A percentile compares a stretch with the other conserved stretches of the same genome.
These are phyloP conservation scores for Odontesthes bonariensis DNA, from an alignment of 2,113 vertebrate species.

Conservation along the genomic window DNA sequence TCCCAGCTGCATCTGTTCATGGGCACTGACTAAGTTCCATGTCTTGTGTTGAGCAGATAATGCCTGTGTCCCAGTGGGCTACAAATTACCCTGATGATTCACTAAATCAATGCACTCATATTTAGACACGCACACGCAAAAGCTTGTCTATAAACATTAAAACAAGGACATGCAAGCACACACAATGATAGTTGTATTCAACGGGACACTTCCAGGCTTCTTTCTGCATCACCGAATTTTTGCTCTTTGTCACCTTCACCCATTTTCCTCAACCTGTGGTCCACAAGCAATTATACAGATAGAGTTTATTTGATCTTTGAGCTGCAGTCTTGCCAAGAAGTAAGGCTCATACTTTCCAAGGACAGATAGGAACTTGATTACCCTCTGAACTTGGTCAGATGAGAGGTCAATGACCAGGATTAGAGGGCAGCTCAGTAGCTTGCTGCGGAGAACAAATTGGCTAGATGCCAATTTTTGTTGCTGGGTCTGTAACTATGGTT, in stretches of 20 bases:
- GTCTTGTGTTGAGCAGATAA: constrained; percentile 73
- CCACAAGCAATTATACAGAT: constrained; percentile 75
- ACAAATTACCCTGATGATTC: constrained; percentile 59
- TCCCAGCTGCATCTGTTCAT: constrained; percentile 62
- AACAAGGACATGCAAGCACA: constrained; percentile 34
- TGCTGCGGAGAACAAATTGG: constrained; percentile 67
- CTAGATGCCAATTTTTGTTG: constrained; percentile 57
- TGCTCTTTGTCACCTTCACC: constrained; percentile 72
- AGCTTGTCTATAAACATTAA: constrained; percentile 56
- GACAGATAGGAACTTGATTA: constrained; percentile 82
- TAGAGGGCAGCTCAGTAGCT: constrained; percentile 66
- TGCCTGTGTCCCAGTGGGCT: constrained; percentile 72
- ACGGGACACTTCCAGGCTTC: constrained; percentile 45
- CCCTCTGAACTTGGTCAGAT: constrained; percentile 77
- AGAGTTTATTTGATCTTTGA: constrained; percentile 74
- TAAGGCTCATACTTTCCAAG: constrained; percentile 74
- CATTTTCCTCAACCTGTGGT: constrained; percentile 56
- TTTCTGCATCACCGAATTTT: constrained; percentile 38
- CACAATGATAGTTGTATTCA: constrained; percentile 66
- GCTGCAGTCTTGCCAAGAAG: constrained; percentile 64
- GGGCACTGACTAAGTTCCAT: constrained; percentile 47
- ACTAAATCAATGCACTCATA: constrained; percentile 17
- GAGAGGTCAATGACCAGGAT: constrained; percentile 74
- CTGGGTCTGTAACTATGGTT: constrained; percentile 25
- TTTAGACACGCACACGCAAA: constrained; percentile 38